These are phyloP conservation scores for Dromiciops gliroides DNA, from an alignment of 2,113 vertebrate genomes.

Conservation along the genomic window DNA sequence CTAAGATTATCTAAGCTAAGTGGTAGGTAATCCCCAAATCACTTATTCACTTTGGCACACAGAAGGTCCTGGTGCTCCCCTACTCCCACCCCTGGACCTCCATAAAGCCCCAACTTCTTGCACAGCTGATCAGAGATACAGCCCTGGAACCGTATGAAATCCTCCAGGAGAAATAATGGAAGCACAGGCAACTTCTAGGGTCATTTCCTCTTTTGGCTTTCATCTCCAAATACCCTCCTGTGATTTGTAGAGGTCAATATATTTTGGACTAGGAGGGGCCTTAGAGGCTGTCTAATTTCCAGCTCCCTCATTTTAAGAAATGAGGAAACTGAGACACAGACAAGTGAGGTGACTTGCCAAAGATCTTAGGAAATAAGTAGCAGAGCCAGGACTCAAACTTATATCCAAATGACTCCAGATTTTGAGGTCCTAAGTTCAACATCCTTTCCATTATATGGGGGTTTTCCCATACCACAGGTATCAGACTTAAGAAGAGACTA, in stretches of 20 bases:
- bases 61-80: background rate
- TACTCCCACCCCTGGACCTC: background rate
- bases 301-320: background rate
- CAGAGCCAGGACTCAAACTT: background rate
- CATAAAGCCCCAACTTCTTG: background rate
- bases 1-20: background rate
- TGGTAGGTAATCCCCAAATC: background rate
- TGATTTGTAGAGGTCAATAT: background rate
- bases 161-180: background rate
- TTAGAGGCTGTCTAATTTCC: background rate
- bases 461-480: background rate
- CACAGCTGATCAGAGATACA: too few relatives aligned
- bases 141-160: rapidly evolving
- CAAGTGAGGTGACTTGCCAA: background rate
- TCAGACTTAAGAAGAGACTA: background rate
- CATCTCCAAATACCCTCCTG: constrained; percentile 25
- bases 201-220: background rate
- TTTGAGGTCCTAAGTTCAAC: background rate
- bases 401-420: background rate
- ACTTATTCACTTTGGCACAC: background rate
- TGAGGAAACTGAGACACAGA: background rate
- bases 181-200: constrained; percentile 46
- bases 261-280: background rate
- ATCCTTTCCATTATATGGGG: background rate
- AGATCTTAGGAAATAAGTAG: background rate